A percentile compares a stretch with the other conserved stretches of the same genome.
Evolutionary conservation across 2,888 invertebrate species (phyloP).

Genomic region (Athripsodes cinereus): DNA sequence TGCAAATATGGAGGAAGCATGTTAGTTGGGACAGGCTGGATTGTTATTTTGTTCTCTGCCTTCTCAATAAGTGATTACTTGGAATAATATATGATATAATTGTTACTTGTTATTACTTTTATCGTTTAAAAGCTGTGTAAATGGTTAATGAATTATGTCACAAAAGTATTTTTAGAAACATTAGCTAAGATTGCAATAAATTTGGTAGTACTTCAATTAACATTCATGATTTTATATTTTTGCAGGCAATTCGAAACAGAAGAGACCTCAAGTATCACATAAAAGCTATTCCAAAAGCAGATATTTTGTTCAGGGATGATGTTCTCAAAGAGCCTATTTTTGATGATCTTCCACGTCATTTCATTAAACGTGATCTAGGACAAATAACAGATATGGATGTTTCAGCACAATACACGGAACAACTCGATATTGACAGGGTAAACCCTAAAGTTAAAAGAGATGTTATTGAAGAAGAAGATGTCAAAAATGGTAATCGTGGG

Average conservation of each 20-base stretch:
- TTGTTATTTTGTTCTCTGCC: too few species aligned
- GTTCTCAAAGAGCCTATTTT: slow-evolving; percentile 13
- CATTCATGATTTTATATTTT: background rate
- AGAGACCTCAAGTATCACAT: slow-evolving; percentile 29
- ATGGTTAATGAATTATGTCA: too few species aligned
- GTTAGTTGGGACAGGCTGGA: too few species aligned
- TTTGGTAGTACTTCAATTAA: too few species aligned
- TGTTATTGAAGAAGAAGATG: slow-evolving; percentile 44
- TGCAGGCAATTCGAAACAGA: slow-evolving; percentile 22
- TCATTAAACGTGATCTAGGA: slow-evolving; percentile 19
- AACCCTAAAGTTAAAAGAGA: slow-evolving; percentile 37
- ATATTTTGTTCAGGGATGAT: slow-evolving; percentile 27
- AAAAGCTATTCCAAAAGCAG: slow-evolving; percentile 28
- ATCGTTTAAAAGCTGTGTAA: too few species aligned
- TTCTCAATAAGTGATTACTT: too few species aligned
- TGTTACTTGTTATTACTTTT: too few species aligned
- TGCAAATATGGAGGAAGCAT: too few species aligned
- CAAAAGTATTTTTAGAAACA: too few species aligned
- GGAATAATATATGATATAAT: too few species aligned
- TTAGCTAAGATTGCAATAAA: too few species aligned
- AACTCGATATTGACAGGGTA: slow-evolving; percentile 9
- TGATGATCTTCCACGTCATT: background rate
- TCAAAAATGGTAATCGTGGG: slow-evolving; percentile 38
- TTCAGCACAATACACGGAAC: slow-evolving; percentile 27
- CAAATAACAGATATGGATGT: slow-evolving; percentile 14